Percentiles rank a stretch among this genome's conserved stretches.
phyloP scores from a whole-genome alignment of 2,113 vertebrate genomes.

The Cairina moschata region DNA sequence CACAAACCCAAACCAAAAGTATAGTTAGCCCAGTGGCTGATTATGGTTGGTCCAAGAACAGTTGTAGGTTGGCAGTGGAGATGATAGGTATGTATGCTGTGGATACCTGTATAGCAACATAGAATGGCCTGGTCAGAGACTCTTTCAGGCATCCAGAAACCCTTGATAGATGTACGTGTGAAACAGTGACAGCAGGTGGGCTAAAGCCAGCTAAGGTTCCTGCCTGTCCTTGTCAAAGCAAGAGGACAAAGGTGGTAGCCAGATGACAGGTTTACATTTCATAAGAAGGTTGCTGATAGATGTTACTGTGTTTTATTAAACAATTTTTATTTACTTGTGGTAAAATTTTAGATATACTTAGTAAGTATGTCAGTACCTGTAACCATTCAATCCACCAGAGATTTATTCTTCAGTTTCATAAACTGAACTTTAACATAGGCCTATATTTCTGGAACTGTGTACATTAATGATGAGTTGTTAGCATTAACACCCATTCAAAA shows the following conservation, averaged over 20 bases:
- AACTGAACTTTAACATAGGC: neutral
- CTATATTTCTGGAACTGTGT: neutral
- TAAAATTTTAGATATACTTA: neutral
- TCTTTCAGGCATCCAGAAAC: neutral
- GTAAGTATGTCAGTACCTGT: neutral
- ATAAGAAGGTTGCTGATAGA: neutral
- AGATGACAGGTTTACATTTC: neutral
- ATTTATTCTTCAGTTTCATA: neutral
- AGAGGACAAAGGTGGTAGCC: neutral
- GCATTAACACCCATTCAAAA: neutral
- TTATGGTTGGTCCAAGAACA: neutral
- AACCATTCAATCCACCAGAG: neutral
- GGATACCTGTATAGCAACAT: neutral
- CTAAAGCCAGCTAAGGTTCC: neutral
- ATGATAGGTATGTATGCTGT: neutral
- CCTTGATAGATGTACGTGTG: neutral
- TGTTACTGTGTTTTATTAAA: neutral
- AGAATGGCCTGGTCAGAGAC: neutral
- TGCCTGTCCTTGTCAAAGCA: neutral
- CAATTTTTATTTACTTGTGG: neutral
- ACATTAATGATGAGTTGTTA: neutral
- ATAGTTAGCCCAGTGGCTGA: neutral
- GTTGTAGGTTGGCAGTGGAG: neutral
- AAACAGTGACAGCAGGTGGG: neutral
- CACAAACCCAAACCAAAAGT: neutral